Evolutionary conservation across 1,140 invertebrate species (phyloP).

Genomic region (Bilobella aurantiaca): DNA sequence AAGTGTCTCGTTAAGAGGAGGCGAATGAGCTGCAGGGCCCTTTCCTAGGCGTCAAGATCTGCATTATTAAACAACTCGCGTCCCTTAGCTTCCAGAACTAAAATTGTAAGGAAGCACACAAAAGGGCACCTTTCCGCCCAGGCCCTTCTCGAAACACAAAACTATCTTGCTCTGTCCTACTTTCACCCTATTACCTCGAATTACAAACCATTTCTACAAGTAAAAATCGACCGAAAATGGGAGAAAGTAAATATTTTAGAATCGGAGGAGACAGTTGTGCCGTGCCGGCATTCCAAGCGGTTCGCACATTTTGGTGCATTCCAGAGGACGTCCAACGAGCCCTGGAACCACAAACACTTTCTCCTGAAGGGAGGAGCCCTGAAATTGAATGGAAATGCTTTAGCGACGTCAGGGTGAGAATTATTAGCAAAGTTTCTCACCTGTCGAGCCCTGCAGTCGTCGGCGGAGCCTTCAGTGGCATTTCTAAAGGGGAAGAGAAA

Average conservation of each 20-base stretch:
- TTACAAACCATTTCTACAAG: background rate
- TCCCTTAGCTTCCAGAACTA: background rate
- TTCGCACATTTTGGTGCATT: background rate
- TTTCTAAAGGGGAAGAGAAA: background rate
- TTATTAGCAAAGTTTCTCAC: background rate
- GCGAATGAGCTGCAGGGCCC: background rate
- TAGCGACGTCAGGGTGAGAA: background rate
- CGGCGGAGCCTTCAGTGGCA: no score
- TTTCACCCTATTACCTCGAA: background rate
- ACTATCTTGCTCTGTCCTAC: no score
- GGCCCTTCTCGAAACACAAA: no score
- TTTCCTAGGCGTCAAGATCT: background rate
- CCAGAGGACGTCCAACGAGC: no score
- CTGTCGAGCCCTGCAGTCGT: no score
- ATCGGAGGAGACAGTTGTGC: background rate
- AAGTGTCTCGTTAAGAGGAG: background rate
- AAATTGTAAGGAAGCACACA: background rate
- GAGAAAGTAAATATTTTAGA: background rate
- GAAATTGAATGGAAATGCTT: background rate
- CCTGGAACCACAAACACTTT: no score
- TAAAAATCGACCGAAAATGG: background rate
- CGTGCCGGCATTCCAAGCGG: background rate
- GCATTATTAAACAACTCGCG: background rate
- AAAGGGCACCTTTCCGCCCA: no score
- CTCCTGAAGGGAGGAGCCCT: background rate